phyloP scores from a whole-genome alignment of 2,888 invertebrate species.

The Flexamia atlantica region DNA sequence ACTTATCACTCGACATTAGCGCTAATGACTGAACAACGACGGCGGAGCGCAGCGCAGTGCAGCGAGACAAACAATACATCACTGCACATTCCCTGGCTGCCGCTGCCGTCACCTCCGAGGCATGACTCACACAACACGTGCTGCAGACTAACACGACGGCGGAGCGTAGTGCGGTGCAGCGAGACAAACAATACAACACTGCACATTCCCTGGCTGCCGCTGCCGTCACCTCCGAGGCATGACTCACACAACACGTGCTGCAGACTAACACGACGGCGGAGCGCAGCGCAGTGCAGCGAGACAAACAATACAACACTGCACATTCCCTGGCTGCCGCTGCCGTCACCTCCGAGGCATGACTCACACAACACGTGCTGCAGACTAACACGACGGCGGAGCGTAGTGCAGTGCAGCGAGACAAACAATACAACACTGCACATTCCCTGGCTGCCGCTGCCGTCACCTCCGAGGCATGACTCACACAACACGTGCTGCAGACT shows the following conservation, averaged over 20 bases:
- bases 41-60: background rate
- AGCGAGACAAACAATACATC: background rate
- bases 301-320: background rate
- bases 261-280: background rate
- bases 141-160: too few relatives aligned
- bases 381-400: background rate
- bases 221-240: too few relatives aligned
- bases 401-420: background rate
- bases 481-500: too few relatives aligned
- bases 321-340: background rate
- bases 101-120: too few relatives aligned
- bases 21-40: conserved; percentile 16
- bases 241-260: too few relatives aligned
- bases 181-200: background rate
- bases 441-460: background rate
- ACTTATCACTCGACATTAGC: conserved; percentile 35
- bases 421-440: background rate
- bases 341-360: too few relatives aligned
- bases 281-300: background rate
- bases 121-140: too few relatives aligned
- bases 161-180: background rate
- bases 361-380: too few relatives aligned
- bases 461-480: too few relatives aligned
- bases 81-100: background rate
- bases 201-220: background rate